Conservation (phyloP, 2,113 vertebrate species). For the Eudorcas thomsonii region DNA sequence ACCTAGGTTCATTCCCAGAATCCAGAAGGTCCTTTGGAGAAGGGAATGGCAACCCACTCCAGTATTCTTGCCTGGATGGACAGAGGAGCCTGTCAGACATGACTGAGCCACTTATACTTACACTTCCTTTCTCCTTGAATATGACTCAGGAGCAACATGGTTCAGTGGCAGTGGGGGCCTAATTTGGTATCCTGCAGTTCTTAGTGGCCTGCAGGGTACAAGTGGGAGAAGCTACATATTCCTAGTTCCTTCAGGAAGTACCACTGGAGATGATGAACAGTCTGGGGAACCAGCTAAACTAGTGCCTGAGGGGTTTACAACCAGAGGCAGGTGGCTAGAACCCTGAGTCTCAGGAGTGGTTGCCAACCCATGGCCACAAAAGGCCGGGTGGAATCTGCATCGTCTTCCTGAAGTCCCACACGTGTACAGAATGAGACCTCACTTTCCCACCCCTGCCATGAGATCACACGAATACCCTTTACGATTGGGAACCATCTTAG, state of each 20-base stretch:
- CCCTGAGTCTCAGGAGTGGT: background rate
- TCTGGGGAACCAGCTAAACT: background rate
- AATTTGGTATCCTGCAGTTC: background rate
- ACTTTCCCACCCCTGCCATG: background rate
- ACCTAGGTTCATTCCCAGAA: background rate
- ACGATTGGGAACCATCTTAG: background rate
- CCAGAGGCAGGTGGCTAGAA: background rate
- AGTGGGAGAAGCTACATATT: background rate
- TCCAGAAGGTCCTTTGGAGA: background rate
- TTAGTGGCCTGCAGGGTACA: background rate
- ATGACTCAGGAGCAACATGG: background rate
- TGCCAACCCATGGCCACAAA: background rate
- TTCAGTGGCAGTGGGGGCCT: background rate
- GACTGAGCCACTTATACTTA: background rate
- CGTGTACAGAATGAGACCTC: background rate
- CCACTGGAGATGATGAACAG: background rate
- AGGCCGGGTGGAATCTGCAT: background rate
- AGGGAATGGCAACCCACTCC: background rate
- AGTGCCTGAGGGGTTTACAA: background rate
- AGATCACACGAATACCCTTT: background rate
- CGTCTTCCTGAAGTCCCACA: background rate
- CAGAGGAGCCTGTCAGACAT: background rate
- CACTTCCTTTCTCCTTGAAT: background rate
- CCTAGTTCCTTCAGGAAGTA: background rate
- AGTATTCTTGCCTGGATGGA: background rate